Evolutionary conservation across 2,113 vertebrate genomes (phyloP).

Genomic region (Axis porcinus): DNA sequence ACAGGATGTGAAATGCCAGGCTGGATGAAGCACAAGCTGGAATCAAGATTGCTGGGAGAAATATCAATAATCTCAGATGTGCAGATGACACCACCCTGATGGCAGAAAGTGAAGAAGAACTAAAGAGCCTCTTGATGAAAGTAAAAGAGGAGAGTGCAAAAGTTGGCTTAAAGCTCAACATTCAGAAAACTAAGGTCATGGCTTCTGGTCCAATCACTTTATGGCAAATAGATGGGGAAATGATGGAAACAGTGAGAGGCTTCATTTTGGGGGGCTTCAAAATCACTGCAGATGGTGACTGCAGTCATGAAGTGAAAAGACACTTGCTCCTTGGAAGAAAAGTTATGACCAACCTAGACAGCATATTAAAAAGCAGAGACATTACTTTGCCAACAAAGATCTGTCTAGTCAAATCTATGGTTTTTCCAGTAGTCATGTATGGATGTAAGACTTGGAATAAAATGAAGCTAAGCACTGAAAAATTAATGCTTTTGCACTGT

Average conservation of each 20-base stretch:
- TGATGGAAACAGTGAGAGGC: accelerated
- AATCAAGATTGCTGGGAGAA: neutral
- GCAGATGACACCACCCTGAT: neutral
- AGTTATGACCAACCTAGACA: neutral
- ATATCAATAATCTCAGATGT: neutral
- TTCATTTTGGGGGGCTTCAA: neutral
- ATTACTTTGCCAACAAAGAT: neutral
- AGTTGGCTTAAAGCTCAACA: neutral
- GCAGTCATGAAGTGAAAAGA: neutral
- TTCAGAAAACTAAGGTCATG: neutral
- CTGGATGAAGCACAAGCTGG: neutral
- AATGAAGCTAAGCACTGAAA: neutral
- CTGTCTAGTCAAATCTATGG: accelerated
- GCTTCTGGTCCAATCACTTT: neutral
- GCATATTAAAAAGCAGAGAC: neutral
- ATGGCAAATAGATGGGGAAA: neutral
- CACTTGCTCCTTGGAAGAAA: neutral
- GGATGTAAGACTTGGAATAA: neutral
- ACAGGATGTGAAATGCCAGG: neutral
- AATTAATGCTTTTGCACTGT: neutral
- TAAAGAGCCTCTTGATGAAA: neutral
- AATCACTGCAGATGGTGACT: neutral
- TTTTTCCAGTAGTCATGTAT: neutral
- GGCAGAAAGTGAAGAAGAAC: neutral
- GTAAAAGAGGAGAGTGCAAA: neutral